Conservation (phyloP, 1,140 invertebrate species). For the Drosophila sproati region DNA sequence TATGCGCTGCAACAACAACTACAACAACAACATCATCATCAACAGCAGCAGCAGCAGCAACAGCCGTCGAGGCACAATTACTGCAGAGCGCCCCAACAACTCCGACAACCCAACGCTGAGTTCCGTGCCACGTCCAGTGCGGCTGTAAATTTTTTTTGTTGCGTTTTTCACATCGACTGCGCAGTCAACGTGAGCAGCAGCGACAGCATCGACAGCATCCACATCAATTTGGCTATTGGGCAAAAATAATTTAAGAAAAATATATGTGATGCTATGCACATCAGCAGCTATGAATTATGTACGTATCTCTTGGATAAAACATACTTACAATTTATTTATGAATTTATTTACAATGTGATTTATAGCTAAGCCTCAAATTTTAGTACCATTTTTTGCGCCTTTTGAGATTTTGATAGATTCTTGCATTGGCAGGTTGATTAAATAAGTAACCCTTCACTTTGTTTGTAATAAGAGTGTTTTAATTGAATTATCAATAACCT, state of each 20-base stretch:
- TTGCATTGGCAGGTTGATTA: no score
- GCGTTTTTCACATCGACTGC: slow-evolving; percentile 26
- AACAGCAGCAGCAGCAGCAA: slow-evolving; percentile 37
- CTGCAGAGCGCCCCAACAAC: slow-evolving; percentile 45
- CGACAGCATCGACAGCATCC: slow-evolving; percentile 17
- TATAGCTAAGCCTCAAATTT: background rate
- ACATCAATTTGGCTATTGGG: slow-evolving; percentile 77
- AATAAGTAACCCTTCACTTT: background rate
- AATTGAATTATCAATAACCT: slow-evolving; percentile 28
- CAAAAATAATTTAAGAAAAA: slow-evolving; percentile 79
- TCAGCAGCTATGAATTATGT: slow-evolving; percentile 84
- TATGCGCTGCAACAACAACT: slow-evolving; percentile 32
- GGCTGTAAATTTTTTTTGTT: slow-evolving; percentile 28
- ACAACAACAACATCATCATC: slow-evolving; percentile 30
- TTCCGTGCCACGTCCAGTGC: slow-evolving; percentile 22
- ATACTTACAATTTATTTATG: background rate
- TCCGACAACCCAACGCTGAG: slow-evolving; percentile 17
- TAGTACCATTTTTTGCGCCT: no score
- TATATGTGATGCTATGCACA: slow-evolving; percentile 84
- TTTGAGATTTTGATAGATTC: no score
- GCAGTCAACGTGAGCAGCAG: slow-evolving; percentile 25
- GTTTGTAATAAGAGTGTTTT: background rate
- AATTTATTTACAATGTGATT: background rate
- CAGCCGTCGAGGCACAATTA: slow-evolving; percentile 48
- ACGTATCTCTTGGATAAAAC: slow-evolving; percentile 56